Conservation (phyloP, 2,113 vertebrate species). For the Corythornis madagascariensis region DNA sequence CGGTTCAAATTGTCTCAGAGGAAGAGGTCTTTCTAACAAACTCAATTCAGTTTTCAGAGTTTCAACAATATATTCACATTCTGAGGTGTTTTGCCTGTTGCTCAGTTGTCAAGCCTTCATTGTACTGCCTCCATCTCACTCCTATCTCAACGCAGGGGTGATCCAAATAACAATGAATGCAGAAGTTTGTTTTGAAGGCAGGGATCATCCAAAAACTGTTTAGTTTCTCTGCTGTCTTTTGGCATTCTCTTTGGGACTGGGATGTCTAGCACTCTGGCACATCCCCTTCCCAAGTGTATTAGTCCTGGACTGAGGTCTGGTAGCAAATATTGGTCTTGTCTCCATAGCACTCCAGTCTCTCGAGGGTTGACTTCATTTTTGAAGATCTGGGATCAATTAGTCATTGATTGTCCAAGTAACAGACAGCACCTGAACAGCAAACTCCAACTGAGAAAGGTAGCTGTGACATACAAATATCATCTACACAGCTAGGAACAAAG, state of each 20-base stretch:
- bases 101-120: neutral
- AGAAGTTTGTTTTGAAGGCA: neutral
- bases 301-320: neutral
- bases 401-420: neutral
- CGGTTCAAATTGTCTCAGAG: neutral
- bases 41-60: neutral
- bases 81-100: neutral
- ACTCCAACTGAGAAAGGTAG: neutral
- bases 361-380: neutral
- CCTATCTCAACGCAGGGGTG: neutral
- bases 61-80: neutral
- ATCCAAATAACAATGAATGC: neutral
- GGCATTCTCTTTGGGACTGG: neutral
- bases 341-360: neutral
- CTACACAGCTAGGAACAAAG: neutral
- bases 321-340: neutral
- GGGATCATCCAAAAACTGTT: neutral
- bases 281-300: neutral
- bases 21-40: neutral
- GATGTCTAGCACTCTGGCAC: neutral
- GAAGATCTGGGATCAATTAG: neutral
- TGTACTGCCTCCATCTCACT: neutral
- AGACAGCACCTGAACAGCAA: neutral
- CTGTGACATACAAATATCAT: neutral
- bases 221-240: neutral